A percentile compares a stretch with the other conserved stretches of the same genome.
Evolutionary conservation across 1,140 invertebrate genomes (phyloP).

Genomic region (Daktulosphaira vitifoliae): DNA sequence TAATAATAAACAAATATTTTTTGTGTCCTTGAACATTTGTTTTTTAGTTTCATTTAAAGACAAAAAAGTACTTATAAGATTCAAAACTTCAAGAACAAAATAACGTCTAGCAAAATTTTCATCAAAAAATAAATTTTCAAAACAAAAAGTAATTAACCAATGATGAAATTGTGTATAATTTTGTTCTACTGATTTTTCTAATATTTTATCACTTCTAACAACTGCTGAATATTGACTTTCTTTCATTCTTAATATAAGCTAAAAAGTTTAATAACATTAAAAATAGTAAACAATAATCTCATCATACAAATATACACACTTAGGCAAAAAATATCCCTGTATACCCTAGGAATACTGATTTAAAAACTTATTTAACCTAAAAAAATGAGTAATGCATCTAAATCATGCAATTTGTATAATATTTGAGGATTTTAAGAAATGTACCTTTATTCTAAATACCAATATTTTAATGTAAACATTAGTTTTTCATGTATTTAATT

Average conservation of each 20-base stretch:
- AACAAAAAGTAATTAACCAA: constrained; percentile 48
- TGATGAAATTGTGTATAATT: constrained; percentile 46
- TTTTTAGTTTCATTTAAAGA: too few relatives aligned
- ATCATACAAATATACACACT: too few relatives aligned
- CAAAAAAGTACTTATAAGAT: constrained; percentile 37
- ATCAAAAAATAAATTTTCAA: constrained; percentile 53
- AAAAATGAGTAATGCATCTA: too few relatives aligned
- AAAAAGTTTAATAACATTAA: constrained; percentile 43
- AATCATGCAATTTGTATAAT: too few relatives aligned
- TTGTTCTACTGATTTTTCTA: constrained; percentile 35
- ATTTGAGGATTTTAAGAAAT: too few relatives aligned
- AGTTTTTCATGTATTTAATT: too few relatives aligned
- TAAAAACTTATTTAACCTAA: too few relatives aligned
- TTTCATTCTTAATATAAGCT: constrained; percentile 39
- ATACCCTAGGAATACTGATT: too few relatives aligned
- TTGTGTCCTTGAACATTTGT: too few relatives aligned
- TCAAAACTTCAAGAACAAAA: constrained; percentile 53
- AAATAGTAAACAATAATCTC: constrained; percentile 33
- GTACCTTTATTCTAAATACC: too few relatives aligned
- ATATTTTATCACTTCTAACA: constrained; percentile 33
- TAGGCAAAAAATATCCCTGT: too few relatives aligned
- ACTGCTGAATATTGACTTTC: constrained; percentile 37
- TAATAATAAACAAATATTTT: constrained; percentile 33
- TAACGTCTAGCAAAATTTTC: constrained; percentile 61
- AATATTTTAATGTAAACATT: too few relatives aligned